A percentile compares a stretch with the other conserved stretches of the same genome.
phyloP scores from a whole-genome alignment of 92 coral and sea anemone genomes.

The Parazoanthus darwini region DNA sequence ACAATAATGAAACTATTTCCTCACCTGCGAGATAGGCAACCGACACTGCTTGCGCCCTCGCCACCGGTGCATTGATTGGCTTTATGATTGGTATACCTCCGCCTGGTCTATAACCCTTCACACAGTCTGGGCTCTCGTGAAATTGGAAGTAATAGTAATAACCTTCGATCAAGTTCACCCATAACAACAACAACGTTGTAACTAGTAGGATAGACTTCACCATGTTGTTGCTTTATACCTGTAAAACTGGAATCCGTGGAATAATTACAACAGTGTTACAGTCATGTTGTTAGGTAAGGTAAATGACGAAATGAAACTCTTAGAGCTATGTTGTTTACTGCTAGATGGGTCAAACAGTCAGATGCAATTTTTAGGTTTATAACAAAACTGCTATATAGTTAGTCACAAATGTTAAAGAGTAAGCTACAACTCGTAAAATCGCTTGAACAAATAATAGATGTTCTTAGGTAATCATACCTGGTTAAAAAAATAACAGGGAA shows the following conservation, averaged over 20 bases:
- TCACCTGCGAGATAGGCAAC: background rate
- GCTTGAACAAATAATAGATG: too few species aligned
- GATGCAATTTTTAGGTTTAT: too few species aligned
- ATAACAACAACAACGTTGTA: background rate
- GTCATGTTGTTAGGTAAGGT: too few species aligned
- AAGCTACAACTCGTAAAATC: too few species aligned
- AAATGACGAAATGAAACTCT: too few species aligned
- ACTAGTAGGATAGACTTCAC: background rate
- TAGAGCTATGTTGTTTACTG: too few species aligned
- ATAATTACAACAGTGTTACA: too few species aligned
- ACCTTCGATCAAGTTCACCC: background rate
- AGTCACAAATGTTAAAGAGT: too few species aligned
- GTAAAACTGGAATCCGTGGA: background rate
- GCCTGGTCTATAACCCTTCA: background rate
- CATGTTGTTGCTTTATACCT: background rate
- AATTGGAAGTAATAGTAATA: slow-evolving; percentile 6
- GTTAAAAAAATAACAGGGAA: too few species aligned
- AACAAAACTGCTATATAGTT: too few species aligned
- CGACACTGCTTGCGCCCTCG: background rate
- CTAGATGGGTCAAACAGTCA: too few species aligned
- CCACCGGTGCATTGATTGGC: background rate
- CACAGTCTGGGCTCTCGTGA: background rate
- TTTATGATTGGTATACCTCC: slow-evolving; percentile 6
- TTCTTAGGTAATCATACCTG: too few species aligned
- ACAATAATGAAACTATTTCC: background rate